Evolutionary conservation across 1,140 invertebrate genomes (phyloP), one percentile per base, ranked within the genome.

Genomic region (Chironomus tepperi): DNA sequence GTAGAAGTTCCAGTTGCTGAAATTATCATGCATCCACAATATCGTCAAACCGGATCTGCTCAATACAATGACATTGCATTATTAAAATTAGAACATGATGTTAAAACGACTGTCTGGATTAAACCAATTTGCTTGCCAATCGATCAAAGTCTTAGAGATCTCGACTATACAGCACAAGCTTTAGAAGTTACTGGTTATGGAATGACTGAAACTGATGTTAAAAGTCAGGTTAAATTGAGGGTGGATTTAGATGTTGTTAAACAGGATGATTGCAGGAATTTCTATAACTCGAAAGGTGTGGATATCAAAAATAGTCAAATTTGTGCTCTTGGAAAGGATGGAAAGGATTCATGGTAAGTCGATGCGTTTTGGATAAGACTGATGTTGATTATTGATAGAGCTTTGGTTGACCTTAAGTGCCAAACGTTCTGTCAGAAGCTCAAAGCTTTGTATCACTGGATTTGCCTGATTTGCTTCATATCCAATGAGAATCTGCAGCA

Each of bases 101-200:
- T 92, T 1, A 21, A 74, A 3, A 89, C 84, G 76, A 87, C 82
- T 24, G 81, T 85, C 73, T 87, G 82, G 74, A 87, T 94, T 24
- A 84, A 86, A 76, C 91, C 92, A 0, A 88, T 94, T 18, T 94
- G 93, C 77, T 78, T 95, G 1, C 91, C 92, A 34, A 34, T 34
- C 2, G 77, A 80, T 18, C 75, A 77, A 21, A 76, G 80, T 18
- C 75, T 84, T 12, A 77, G 78, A 74, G 77, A 77, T 9, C 79
- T 76, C 6, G 75, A 77, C 1, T 83, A 81, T 34, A 74, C 83
- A 0, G 79, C 79, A 0, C 74, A 78, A 7, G 84, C 79, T 21
- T 81, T 89, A 0, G 83, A 83, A 47, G 86, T 88, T 0, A 87
- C 89, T 8, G 89, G 89, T 12, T 91, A 89, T 89, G 89, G 89